phyloP scores from a whole-genome alignment of 1,140 invertebrate genomes.

The Cyclargus thomasi region DNA sequence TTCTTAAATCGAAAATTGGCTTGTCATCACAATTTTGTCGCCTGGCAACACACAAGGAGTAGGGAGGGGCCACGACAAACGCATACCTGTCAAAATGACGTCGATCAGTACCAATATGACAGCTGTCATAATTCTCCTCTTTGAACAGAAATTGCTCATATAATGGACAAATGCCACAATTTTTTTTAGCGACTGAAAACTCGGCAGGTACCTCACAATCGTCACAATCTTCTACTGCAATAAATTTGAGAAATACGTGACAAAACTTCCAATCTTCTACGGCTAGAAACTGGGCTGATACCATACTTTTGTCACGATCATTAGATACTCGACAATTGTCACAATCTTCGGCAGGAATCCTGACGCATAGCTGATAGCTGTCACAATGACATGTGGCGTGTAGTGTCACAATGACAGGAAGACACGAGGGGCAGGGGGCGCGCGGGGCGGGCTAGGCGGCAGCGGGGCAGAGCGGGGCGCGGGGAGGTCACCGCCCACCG shows the following conservation, averaged over 20 bases:
- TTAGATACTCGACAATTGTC: background rate
- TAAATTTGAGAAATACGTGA: too few relatives aligned
- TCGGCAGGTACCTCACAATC: too few relatives aligned
- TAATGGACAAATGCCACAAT: too few relatives aligned
- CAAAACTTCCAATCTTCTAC: too few relatives aligned
- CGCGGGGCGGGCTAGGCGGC: slow-evolving; percentile 26
- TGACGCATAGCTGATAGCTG: background rate
- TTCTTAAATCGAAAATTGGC: background rate
- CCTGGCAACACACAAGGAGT: background rate
- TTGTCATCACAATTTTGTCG: slow-evolving; percentile 5
- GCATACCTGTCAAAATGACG: background rate
- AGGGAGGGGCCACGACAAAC: background rate
- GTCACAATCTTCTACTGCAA: too few relatives aligned
- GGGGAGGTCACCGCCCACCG: slow-evolving; percentile 52
- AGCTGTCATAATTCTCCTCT: too few relatives aligned
- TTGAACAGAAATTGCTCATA: too few relatives aligned
- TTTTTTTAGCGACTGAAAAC: too few relatives aligned
- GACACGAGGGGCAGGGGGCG: slow-evolving; percentile 12
- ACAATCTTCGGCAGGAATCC: background rate
- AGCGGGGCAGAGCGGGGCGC: slow-evolving; percentile 26
- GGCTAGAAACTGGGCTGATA: background rate
- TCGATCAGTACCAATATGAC: too few relatives aligned
- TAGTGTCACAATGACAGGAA: too few relatives aligned
- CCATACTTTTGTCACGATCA: background rate
- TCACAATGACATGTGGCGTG: background rate